These are phyloP conservation scores for Pemphigus obesinymphae DNA, from an alignment of 1,140 invertebrate genomes.

Conservation along the genomic window DNA sequence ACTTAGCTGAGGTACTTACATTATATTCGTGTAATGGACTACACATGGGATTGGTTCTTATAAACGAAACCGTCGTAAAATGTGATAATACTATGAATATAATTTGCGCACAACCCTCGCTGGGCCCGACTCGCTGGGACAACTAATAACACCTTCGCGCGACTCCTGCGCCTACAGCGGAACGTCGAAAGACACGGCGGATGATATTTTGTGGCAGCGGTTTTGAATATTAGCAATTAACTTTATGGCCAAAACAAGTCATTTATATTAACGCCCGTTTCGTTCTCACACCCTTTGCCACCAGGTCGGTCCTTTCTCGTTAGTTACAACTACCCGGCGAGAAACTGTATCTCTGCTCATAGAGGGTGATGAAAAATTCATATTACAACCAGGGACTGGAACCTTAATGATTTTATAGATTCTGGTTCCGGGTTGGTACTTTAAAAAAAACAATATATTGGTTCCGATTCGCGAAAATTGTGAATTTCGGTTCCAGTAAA, in stretches of 20 bases:
- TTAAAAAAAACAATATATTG: too few species aligned
- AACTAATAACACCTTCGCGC: not conserved
- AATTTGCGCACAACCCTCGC: not conserved
- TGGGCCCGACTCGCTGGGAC: not conserved
- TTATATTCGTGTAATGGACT: not conserved
- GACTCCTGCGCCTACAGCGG: not conserved
- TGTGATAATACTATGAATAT: not conserved
- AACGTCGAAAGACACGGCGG: too few species aligned
- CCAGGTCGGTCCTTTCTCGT: not conserved
- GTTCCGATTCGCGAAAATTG: too few species aligned
- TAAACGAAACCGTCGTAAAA: not conserved
- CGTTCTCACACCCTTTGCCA: not conserved
- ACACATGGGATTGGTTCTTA: not conserved
- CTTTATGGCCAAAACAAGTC: not conserved
- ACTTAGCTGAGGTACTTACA: not conserved
- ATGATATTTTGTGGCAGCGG: not conserved
- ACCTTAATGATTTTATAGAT: too few species aligned
- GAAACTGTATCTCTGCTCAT: not conserved
- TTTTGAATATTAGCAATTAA: slow-evolving; percentile 8
- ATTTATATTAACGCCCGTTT: not conserved
- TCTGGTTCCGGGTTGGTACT: too few species aligned
- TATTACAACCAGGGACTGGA: too few species aligned
- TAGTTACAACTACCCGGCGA: not conserved
- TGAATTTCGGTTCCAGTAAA: too few species aligned
- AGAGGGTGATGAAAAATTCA: too few species aligned